Evolutionary conservation across 2,113 vertebrate genomes (phyloP).

Genomic region (Antechinus flavipes): DNA sequence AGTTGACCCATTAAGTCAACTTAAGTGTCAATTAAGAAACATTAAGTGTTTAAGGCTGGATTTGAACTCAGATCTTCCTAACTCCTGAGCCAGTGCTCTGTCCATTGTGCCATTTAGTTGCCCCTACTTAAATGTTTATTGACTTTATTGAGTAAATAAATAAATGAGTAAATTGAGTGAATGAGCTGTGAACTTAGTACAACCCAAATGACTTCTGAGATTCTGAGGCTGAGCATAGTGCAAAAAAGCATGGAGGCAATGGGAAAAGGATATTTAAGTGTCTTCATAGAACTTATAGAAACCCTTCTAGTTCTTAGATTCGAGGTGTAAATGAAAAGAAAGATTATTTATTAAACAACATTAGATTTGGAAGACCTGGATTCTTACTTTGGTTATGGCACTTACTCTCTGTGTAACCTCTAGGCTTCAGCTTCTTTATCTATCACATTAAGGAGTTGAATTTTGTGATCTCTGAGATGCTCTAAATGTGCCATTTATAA

Average conservation of each 20-base stretch:
- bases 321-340: neutral
- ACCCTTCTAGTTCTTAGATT: neutral
- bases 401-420: neutral
- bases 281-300: neutral
- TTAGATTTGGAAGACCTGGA: neutral
- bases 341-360: neutral
- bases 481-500: neutral
- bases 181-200: neutral
- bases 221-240: neutral
- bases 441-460: neutral
- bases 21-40: too few species aligned
- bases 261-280: neutral
- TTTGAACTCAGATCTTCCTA: too few species aligned
- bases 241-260: neutral
- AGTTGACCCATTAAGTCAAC: too few species aligned
- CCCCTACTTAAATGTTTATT: too few species aligned
- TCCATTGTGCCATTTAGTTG: too few species aligned
- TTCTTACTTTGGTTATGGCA: neutral
- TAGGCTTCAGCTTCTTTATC: neutral
- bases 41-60: too few species aligned
- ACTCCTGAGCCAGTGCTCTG: too few species aligned
- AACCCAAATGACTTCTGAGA: neutral
- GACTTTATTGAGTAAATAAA: too few species aligned
- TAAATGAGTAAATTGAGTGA: neutral
- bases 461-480: neutral